Conservation (phyloP, 2,888 invertebrate species). For the Amphipyra berbera region DNA sequence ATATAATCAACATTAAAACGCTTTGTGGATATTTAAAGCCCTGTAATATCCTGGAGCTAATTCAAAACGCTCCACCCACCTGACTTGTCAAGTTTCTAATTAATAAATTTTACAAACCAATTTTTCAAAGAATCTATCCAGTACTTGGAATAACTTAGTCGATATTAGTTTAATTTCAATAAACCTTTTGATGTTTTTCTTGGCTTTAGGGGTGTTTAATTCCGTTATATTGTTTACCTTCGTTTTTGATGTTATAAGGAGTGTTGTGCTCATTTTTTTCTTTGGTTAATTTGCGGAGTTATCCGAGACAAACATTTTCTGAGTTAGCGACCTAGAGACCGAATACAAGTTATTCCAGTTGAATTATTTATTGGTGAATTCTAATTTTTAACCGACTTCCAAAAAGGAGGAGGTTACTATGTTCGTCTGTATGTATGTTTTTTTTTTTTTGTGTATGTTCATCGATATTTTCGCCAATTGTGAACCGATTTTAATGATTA, state of each 20-base stretch:
- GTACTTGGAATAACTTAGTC: not conserved
- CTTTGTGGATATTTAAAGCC: slow-evolving; percentile 16
- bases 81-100: slow-evolving; percentile 12
- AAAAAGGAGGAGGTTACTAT: no score
- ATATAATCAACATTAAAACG: slow-evolving; percentile 28
- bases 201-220: slow-evolving; percentile 4
- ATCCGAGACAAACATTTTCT: not conserved
- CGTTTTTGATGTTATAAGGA: slow-evolving; percentile 6
- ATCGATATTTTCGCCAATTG: no score
- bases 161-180: slow-evolving; percentile 11
- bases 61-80: slow-evolving; percentile 4
- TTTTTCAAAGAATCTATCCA: no score
- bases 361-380: no score
- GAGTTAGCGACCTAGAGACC: not conserved
- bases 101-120: not conserved
- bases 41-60: slow-evolving; percentile 21
- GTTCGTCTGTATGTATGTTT: no score
- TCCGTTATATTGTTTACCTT: slow-evolving; percentile 12
- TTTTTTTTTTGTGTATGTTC: no score
- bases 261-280: not conserved
- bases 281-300: not conserved
- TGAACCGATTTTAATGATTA: no score
- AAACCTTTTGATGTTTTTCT: slow-evolving; percentile 17
- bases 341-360: not conserved
- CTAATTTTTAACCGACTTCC: no score